Percentiles rank a stretch among this genome's conserved stretches.
phyloP scores from a whole-genome alignment of 2,113 vertebrate genomes.

The Lampris megalopsis region DNA sequence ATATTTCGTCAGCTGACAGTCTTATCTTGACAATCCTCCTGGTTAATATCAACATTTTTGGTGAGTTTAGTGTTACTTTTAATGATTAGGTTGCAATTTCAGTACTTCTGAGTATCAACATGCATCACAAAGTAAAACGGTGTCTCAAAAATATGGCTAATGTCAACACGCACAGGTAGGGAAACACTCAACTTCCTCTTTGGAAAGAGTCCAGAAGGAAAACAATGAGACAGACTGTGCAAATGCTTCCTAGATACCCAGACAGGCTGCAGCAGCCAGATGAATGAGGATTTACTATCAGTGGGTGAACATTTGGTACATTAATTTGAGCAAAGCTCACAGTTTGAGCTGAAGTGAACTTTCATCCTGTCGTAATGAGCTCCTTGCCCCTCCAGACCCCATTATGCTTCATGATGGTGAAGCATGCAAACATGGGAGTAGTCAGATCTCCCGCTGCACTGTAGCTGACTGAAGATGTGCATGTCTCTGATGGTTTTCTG shows the following conservation, averaged over 20 bases:
- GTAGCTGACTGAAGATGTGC: slow-evolving; percentile 49
- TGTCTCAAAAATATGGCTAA: neutral
- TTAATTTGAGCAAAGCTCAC: slow-evolving; percentile 58
- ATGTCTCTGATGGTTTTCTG: slow-evolving; percentile 33
- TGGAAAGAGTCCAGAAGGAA: neutral
- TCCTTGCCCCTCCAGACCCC: slow-evolving; percentile 47
- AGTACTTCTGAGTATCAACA: neutral
- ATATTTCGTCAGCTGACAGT: too few species aligned
- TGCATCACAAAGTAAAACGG: neutral
- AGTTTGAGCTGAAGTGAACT: slow-evolving; percentile 54
- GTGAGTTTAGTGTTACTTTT: too few species aligned
- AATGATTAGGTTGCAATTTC: too few species aligned
- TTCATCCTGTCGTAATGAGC: slow-evolving; percentile 62
- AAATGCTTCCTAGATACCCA: slow-evolving; percentile 12
- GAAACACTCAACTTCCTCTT: neutral
- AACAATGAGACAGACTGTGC: slow-evolving; percentile 10
- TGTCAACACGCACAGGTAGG: neutral
- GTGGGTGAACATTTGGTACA: slow-evolving; percentile 51
- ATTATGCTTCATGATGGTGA: slow-evolving; percentile 10
- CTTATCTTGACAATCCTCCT: too few species aligned
- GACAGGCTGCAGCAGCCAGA: slow-evolving; percentile 39
- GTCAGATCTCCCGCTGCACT: slow-evolving; percentile 44
- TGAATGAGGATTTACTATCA: slow-evolving; percentile 46
- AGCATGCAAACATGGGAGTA: slow-evolving; percentile 32
- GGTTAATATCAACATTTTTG: too few species aligned